phyloP scores from a whole-genome alignment of 2,113 vertebrate genomes.

The Peromyscus maniculatus region DNA sequence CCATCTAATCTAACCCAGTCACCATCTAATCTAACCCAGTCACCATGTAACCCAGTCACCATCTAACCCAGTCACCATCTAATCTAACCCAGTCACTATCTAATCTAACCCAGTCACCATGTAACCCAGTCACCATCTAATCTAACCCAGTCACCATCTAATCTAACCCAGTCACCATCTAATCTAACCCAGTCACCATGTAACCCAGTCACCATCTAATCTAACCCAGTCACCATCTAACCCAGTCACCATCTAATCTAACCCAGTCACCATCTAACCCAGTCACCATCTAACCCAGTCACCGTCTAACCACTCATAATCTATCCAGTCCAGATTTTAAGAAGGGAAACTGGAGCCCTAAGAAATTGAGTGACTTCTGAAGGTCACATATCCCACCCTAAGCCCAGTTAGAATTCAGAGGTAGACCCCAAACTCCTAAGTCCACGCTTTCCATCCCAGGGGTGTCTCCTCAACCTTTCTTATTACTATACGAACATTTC shows the following conservation, averaged over 20 bases:
- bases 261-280: neutral
- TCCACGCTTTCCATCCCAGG: neutral
- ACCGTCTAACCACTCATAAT: neutral
- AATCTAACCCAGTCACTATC: too few relatives aligned
- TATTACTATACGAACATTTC: neutral
- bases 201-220: neutral
- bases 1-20: neutral
- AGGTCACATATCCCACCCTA: neutral
- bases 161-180: too few relatives aligned
- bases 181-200: too few relatives aligned
- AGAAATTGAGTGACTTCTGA: neutral
- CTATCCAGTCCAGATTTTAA: constrained; percentile 31
- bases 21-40: neutral
- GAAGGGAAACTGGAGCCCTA: neutral
- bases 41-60: neutral
- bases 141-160: neutral
- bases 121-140: neutral
- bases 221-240: neutral
- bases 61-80: neutral
- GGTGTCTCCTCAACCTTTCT: neutral
- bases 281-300: neutral
- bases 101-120: neutral
- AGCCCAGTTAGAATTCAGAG: neutral
- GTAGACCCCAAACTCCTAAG: neutral
- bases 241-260: neutral